Evolutionary conservation across 2,797 vertebrate species (phyloP).

Genomic region (Darevskia nairensis): DNA sequence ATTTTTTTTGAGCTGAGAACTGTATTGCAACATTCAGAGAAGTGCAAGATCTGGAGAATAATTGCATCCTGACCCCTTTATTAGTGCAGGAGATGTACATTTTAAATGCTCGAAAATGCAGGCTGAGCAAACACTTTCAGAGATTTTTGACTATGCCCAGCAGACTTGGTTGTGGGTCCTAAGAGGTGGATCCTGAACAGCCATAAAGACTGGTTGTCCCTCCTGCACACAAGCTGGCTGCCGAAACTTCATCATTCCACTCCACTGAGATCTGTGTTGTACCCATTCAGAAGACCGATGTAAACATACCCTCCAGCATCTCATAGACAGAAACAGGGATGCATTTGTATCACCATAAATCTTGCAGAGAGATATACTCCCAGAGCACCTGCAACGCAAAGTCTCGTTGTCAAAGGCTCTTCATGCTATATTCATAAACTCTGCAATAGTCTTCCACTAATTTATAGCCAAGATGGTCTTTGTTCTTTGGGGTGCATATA

Average conservation of each 20-base stretch:
- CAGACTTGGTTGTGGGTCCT: too few relatives aligned
- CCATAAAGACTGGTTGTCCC: not conserved
- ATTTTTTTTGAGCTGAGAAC: too few relatives aligned
- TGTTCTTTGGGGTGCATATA: not conserved
- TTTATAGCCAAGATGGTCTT: not conserved
- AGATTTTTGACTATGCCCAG: not conserved
- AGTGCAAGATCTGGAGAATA: too few relatives aligned
- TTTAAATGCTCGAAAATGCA: too few relatives aligned
- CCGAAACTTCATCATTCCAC: not conserved
- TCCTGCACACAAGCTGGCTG: not conserved
- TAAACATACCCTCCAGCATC: not conserved
- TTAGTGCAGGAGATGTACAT: too few relatives aligned
- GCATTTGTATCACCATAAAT: not conserved
- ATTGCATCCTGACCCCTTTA: too few relatives aligned
- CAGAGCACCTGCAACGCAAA: too few relatives aligned
- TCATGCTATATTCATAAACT: constrained; percentile 1
- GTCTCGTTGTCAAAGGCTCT: not conserved
- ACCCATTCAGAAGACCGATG: not conserved
- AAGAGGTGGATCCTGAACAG: not conserved
- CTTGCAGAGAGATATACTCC: not conserved
- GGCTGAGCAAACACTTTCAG: not conserved
- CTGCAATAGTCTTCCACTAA: not conserved
- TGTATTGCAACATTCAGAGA: too few relatives aligned
- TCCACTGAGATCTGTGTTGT: not conserved
- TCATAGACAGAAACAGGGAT: not conserved